These are phyloP conservation scores for Thymelicus acteon DNA, from an alignment of 2,888 invertebrate species.

Conservation along the genomic window DNA sequence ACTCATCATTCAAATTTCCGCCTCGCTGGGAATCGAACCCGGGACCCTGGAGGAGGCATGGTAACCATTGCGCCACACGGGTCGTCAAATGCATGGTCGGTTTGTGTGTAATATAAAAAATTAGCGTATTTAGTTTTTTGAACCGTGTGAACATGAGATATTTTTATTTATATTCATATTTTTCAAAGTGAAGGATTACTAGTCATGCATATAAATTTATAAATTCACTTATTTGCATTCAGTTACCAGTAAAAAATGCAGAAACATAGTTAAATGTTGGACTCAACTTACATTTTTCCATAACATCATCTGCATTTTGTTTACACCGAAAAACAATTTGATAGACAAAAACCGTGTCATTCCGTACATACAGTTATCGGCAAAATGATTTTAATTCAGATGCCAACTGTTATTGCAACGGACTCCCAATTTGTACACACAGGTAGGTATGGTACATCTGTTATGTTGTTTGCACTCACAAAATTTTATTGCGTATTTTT, in stretches of 20 bases:
- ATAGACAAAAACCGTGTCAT: not conserved
- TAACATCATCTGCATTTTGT: not conserved
- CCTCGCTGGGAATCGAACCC: too few species aligned
- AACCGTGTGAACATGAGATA: not conserved
- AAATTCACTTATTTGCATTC: not conserved
- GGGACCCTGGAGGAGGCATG: too few species aligned
- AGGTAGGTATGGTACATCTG: not conserved
- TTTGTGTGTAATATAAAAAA: too few species aligned
- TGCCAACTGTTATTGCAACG: slow-evolving; percentile 27
- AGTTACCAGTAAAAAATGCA: not conserved
- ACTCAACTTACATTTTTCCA: not conserved
- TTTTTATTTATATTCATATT: not conserved
- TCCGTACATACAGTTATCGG: not conserved
- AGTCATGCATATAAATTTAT: not conserved
- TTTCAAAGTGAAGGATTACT: not conserved
- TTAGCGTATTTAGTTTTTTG: too few species aligned
- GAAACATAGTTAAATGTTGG: not conserved
- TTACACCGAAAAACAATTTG: not conserved
- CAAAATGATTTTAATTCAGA: slow-evolving; percentile 21
- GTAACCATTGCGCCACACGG: too few species aligned
- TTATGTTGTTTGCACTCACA: slow-evolving; percentile 18
- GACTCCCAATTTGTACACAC: slow-evolving; percentile 28
- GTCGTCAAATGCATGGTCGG: too few species aligned
- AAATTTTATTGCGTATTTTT: slow-evolving; percentile 30
- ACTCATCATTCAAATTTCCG: too few species aligned